These are phyloP conservation scores for Helicorthomorpha holstii DNA, from an alignment of 1,140 invertebrate species.

Conservation along the genomic window DNA sequence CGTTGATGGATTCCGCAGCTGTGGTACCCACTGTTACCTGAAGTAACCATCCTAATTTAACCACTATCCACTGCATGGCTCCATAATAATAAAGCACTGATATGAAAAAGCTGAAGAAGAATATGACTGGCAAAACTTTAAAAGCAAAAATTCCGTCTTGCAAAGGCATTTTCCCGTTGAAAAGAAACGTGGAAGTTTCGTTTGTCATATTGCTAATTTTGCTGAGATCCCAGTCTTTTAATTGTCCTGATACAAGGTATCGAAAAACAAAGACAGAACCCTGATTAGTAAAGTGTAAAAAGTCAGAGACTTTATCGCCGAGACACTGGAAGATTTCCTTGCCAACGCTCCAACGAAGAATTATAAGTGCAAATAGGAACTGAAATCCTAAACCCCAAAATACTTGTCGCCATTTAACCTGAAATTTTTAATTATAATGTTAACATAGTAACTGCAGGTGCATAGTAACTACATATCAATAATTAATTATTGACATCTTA, in stretches of 20 bases:
- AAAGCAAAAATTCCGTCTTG: slow-evolving; percentile 19
- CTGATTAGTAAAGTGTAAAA: slow-evolving; percentile 54
- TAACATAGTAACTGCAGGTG: background rate
- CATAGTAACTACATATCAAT: background rate
- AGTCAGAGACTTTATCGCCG: slow-evolving; percentile 48
- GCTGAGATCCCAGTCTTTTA: background rate
- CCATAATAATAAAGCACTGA: slow-evolving; percentile 76
- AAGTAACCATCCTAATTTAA: slow-evolving; percentile 60
- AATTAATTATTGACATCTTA: slow-evolving; percentile 13
- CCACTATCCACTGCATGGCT: slow-evolving; percentile 63
- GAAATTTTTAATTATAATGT: slow-evolving; percentile 1
- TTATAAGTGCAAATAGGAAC: slow-evolving; percentile 66
- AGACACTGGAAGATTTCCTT: slow-evolving; percentile 58
- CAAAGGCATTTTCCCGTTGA: slow-evolving; percentile 12
- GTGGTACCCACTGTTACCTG: slow-evolving; percentile 61
- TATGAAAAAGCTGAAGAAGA: slow-evolving; percentile 76
- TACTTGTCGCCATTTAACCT: slow-evolving; percentile 60
- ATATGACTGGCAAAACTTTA: slow-evolving; percentile 54
- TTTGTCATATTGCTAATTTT: background rate
- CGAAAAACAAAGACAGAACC: slow-evolving; percentile 79
- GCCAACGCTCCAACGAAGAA: slow-evolving; percentile 66
- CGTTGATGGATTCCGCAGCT: slow-evolving; percentile 75
- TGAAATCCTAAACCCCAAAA: slow-evolving; percentile 64
- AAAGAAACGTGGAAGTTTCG: no score
- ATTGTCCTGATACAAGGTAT: slow-evolving; percentile 37